A percentile compares a stretch with the other conserved stretches of the same genome.
These are phyloP conservation scores for Campopleginae sp. DNA, from an alignment of 2,888 invertebrate genomes.

Conservation along the genomic window DNA sequence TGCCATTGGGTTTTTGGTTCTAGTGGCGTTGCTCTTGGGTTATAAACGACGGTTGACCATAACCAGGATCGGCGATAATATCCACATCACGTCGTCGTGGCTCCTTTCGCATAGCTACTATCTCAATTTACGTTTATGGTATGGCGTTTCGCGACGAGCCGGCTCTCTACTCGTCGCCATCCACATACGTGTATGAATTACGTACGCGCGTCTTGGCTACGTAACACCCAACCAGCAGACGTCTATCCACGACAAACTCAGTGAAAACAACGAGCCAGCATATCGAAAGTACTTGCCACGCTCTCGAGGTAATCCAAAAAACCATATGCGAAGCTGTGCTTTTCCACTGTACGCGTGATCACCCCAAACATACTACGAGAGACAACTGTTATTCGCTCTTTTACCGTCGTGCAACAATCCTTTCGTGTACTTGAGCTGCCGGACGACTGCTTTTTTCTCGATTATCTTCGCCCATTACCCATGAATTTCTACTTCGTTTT, in stretches of 20 bases:
- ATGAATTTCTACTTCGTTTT: background rate
- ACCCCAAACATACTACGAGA: slow-evolving; percentile 49
- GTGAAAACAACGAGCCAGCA: slow-evolving; percentile 37
- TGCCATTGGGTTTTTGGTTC: slow-evolving; percentile 52
- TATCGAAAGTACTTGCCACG: slow-evolving; percentile 38
- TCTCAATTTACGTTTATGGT: slow-evolving; percentile 74
- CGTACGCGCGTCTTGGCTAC: slow-evolving; percentile 7
- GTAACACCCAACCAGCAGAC: background rate
- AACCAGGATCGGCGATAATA: slow-evolving; percentile 70
- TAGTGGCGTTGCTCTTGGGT: slow-evolving; percentile 64
- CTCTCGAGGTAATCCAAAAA: slow-evolving; percentile 43
- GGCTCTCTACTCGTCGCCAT: slow-evolving; percentile 47
- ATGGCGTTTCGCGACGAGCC: slow-evolving; percentile 48
- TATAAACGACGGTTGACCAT: slow-evolving; percentile 71
- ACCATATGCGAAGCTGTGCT: slow-evolving; percentile 8
- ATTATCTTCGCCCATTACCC: background rate
- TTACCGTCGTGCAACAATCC: slow-evolving; percentile 40
- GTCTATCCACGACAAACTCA: slow-evolving; percentile 13
- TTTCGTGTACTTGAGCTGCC: slow-evolving; percentile 2
- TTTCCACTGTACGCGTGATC: slow-evolving; percentile 20
- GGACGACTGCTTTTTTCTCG: slow-evolving; percentile 15
- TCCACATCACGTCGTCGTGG: slow-evolving; percentile 69
- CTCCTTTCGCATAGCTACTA: slow-evolving; percentile 65
- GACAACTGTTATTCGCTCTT: slow-evolving; percentile 39
- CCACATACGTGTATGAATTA: slow-evolving; percentile 42